These are phyloP conservation scores for Dipodomys spectabilis DNA, from an alignment of 2,113 vertebrate species.

Conservation along the genomic window DNA sequence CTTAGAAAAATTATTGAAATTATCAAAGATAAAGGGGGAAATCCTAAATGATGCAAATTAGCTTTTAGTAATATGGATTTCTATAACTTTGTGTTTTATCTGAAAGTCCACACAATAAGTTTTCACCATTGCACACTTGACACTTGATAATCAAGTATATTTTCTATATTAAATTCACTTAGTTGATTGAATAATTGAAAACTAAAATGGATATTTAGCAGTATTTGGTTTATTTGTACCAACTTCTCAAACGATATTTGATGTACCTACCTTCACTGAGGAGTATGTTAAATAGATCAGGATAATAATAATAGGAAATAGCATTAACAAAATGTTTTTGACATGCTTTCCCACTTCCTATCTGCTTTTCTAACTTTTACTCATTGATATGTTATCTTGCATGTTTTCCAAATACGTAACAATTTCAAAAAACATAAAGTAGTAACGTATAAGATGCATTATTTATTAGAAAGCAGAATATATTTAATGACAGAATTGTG, in stretches of 20 bases:
- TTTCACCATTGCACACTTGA: too few relatives aligned
- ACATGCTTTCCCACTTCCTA: background rate
- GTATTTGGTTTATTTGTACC: background rate
- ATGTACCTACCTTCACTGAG: background rate
- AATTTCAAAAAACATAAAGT: background rate
- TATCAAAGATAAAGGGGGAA: background rate
- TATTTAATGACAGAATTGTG: background rate
- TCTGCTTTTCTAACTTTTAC: background rate
- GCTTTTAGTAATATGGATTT: background rate
- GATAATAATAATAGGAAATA: background rate
- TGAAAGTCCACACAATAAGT: too few relatives aligned
- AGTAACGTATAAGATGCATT: background rate
- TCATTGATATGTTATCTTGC: background rate
- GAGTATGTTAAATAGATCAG: background rate
- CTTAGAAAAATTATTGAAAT: background rate
- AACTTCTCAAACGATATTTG: background rate
- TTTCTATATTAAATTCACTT: background rate
- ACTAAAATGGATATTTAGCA: background rate
- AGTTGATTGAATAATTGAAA: background rate
- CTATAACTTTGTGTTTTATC: too few relatives aligned
- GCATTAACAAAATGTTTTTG: background rate
- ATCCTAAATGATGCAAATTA: background rate
- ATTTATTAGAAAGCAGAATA: background rate
- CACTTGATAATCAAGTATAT: background rate
- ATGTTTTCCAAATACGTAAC: background rate